These are phyloP conservation scores for Cydia pomonella DNA, from an alignment of 1,140 invertebrate genomes.

Conservation along the genomic window DNA sequence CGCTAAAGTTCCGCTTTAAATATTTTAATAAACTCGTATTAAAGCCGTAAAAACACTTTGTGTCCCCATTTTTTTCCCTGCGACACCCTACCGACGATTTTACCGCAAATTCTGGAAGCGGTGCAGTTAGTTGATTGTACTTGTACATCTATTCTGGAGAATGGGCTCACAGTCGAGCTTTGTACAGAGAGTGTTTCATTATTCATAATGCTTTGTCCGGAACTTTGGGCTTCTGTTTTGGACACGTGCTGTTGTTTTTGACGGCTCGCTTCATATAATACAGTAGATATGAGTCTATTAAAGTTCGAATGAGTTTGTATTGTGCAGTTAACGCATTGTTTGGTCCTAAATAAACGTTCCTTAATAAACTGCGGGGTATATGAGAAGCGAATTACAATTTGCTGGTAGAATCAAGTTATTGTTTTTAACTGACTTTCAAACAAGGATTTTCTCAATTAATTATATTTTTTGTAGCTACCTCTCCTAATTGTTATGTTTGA, in stretches of 20 bases:
- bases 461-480: too few relatives aligned
- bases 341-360: conserved; percentile 16
- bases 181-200: conserved; percentile 67
- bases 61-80: conserved; percentile 64
- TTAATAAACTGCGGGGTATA: neutral
- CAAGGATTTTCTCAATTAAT: too few relatives aligned
- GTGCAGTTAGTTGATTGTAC: conserved; percentile 39
- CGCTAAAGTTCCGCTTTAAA: conserved; percentile 76
- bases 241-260: conserved; percentile 65
- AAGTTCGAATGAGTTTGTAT: conserved; percentile 37
- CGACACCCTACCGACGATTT: conserved; percentile 51
- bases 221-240: conserved; percentile 59
- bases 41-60: conserved; percentile 78
- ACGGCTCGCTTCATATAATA: conserved; percentile 47
- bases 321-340: conserved; percentile 26
- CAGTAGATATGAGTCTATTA: conserved; percentile 39
- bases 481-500: too few relatives aligned
- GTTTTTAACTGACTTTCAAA: too few relatives aligned
- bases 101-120: conserved; percentile 56
- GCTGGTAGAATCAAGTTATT: neutral
- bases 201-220: conserved; percentile 75
- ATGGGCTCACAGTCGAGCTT: conserved; percentile 46
- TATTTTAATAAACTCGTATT: conserved; percentile 80
- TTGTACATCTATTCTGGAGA: conserved; percentile 38
- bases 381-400: neutral